Evolutionary conservation across 1,140 invertebrate species (phyloP), one percentile per base, ranked within the genome.

Genomic region (Diachasma alloeum): DNA sequence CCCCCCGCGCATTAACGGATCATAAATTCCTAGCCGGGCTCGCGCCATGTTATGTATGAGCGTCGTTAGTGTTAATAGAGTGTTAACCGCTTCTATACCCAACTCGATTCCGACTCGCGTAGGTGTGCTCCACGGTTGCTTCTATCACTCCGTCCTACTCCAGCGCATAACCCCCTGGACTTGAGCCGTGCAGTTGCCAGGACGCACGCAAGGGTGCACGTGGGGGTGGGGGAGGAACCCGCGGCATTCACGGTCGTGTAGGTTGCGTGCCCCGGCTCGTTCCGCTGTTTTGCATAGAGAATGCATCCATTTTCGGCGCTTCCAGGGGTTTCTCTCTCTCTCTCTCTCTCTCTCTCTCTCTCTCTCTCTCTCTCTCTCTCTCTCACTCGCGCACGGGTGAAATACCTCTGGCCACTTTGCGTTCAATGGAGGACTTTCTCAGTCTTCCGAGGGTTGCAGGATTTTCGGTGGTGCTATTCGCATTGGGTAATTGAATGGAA

Each of bases 1-100:
- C 53, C 66, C 36, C 39, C 59, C 44, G 22, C 13, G 9, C 59
- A 72, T 48, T 69, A 39, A 19, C 67, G 37, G 67, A 69, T 69
- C 71, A 72, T 72, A 72, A 72, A 72, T 72, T 72, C 46, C 71
- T 72, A 83, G 83, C 82, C 80, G 79, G 75, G 83, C 78, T 78
- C 53, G 75, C 73, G 77, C 79, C 80, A 79, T 84, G 83, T 88
- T 88, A 88, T 87, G 87, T 88, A 88, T 88, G 87, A 87, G 86
- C 87, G 84, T 87, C 87, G 87, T 88, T 88, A 88, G 87, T 88
- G 87, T 88, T 88, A 88, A 88, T 88, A 88, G 87, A 88, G 87
- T 88, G 87, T 87, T 88, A 88, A 88, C 87, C 85, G 86, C 86
- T 86, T 83, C 86, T 86, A 87, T 85, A 84, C 80, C 82, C 81